phyloP scores from a whole-genome alignment of 2,797 vertebrate genomes.

The Macroramphosus scolopax region DNA sequence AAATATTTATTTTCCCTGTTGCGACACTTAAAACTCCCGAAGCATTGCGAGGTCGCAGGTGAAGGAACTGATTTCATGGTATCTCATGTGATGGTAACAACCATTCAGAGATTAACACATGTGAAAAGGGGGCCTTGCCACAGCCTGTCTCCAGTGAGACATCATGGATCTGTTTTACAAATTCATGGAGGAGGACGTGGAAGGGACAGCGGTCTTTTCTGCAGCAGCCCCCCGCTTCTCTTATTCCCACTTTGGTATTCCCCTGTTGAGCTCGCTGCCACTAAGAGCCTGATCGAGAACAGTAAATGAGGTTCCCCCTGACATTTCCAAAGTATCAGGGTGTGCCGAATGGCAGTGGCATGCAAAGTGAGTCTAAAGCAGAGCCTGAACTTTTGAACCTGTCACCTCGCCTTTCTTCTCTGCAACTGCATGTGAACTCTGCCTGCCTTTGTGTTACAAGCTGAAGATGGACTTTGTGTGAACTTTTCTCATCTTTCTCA shows the following conservation, averaged over 20 bases:
- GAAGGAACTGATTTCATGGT: constrained; percentile 74
- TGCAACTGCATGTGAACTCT: constrained; percentile 71
- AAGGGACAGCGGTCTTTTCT: constrained; percentile 55
- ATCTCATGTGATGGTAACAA: constrained; percentile 65
- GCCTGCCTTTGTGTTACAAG: constrained; percentile 65
- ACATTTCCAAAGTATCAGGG: constrained; percentile 63
- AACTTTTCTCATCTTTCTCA: constrained; percentile 81
- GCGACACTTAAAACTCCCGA: constrained; percentile 56
- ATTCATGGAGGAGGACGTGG: constrained; percentile 59
- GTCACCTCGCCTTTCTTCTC: constrained; percentile 72
- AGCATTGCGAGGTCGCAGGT: constrained; percentile 61
- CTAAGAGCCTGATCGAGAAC: constrained; percentile 57
- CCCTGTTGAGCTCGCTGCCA: constrained; percentile 57
- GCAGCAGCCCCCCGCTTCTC: constrained; percentile 26
- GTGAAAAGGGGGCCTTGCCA: constrained; percentile 58
- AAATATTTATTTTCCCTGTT: too few relatives aligned
- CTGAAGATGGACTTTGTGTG: constrained; percentile 78
- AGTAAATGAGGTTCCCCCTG: constrained; percentile 65
- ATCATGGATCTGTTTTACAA: constrained; percentile 61
- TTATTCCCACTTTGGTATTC: constrained; percentile 65
- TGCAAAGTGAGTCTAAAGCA: constrained; percentile 70
- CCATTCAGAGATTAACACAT: constrained; percentile 63
- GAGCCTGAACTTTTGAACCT: constrained; percentile 82
- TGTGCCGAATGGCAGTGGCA: constrained; percentile 78
- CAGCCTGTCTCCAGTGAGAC: constrained; percentile 52